Percentiles rank a stretch among this genome's conserved stretches.
These are phyloP conservation scores for Phengaris arion DNA, from an alignment of 2,888 invertebrate genomes.

Conservation along the genomic window DNA sequence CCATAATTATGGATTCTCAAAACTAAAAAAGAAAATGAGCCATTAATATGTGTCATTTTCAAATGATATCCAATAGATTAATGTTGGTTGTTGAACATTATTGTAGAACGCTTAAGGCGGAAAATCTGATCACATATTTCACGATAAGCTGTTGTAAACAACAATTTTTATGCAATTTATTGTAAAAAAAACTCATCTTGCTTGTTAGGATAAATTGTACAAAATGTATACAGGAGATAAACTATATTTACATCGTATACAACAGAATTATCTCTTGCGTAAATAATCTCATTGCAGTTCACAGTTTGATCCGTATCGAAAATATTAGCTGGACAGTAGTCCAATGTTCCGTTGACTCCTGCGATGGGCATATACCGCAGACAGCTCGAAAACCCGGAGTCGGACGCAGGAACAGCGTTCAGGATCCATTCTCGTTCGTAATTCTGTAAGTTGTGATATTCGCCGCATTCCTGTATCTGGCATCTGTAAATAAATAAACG, in stretches of 20 bases:
- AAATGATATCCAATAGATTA: too few species aligned
- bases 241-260: constrained; percentile 47
- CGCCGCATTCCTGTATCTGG: constrained; percentile 63
- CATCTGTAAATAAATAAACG: constrained; percentile 53
- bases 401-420: constrained; percentile 54
- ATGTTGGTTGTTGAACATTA: too few species aligned
- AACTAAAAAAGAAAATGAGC: too few species aligned
- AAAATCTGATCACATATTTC: too few species aligned
- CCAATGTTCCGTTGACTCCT: constrained; percentile 41
- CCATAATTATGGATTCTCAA: too few species aligned
- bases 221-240: neutral
- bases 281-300: constrained; percentile 43
- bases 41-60: too few species aligned
- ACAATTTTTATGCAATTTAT: too few species aligned
- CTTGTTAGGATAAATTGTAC: neutral
- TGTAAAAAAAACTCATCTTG: too few species aligned
- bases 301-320: constrained; percentile 44
- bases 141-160: too few species aligned
- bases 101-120: too few species aligned
- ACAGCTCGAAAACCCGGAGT: constrained; percentile 57
- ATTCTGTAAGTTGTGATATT: constrained; percentile 40
- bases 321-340: constrained; percentile 50
- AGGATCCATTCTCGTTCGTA: constrained; percentile 54
- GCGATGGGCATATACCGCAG: constrained; percentile 48
- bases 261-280: constrained; percentile 44